Evolutionary conservation across 2,797 vertebrate species (phyloP).

Genomic region (Nyctalus aviator): DNA sequence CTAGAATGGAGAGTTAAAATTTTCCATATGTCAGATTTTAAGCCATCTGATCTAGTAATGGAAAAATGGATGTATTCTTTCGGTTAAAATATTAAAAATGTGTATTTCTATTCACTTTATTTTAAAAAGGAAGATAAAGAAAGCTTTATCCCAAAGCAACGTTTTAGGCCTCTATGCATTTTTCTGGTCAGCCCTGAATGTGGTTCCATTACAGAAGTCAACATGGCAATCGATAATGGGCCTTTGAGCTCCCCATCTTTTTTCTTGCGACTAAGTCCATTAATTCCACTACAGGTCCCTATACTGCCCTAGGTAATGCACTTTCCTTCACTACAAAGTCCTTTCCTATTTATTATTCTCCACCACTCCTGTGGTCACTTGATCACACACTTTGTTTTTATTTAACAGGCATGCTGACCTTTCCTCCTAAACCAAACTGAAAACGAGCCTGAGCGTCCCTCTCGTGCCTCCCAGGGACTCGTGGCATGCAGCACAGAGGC

Average conservation of each 20-base stretch:
- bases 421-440: neutral
- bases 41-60: neutral
- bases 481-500: no score
- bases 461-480: neutral
- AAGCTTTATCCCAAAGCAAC: neutral
- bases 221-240: neutral
- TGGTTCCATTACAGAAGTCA: neutral
- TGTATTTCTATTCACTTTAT: slow-evolving; percentile 17
- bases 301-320: neutral
- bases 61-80: slow-evolving; percentile 23
- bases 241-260: neutral
- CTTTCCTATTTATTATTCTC: neutral
- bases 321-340: neutral
- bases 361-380: neutral
- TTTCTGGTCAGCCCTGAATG: slow-evolving; percentile 25
- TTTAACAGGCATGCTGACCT: neutral
- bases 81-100: slow-evolving; percentile 7
- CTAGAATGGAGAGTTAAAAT: slow-evolving; percentile 47
- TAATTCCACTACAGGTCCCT: neutral
- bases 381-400: neutral
- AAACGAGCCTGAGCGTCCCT: neutral
- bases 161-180: neutral
- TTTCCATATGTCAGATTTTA: slow-evolving; percentile 66
- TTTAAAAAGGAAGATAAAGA: neutral
- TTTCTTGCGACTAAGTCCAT: neutral